Conservation (phyloP, 2,888 invertebrate genomes). For the Mechanitis mazaeus region DNA sequence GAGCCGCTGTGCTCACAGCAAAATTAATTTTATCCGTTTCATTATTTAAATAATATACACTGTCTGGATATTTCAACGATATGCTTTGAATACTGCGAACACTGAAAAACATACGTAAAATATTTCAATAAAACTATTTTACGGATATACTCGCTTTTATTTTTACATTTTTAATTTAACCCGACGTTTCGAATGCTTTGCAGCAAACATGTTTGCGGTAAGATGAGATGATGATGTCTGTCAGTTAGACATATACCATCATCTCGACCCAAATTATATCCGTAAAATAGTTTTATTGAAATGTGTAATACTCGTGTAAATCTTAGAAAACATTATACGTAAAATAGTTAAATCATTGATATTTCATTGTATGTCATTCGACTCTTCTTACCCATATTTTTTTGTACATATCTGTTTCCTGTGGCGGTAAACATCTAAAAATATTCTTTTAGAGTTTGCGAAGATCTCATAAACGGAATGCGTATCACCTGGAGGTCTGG, state of each 20-base stretch:
- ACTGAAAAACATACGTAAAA: slow-evolving; percentile 35
- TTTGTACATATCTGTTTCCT: slow-evolving; percentile 32
- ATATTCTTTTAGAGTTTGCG: slow-evolving; percentile 39
- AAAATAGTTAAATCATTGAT: not conserved
- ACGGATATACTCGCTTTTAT: too few species aligned
- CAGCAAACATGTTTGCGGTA: too few species aligned
- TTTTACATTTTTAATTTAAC: too few species aligned
- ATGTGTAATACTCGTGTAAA: not conserved
- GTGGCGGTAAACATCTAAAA: slow-evolving; percentile 51
- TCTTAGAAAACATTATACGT: not conserved
- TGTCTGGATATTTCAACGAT: slow-evolving; percentile 43
- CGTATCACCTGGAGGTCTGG: slow-evolving; percentile 41
- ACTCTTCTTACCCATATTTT: slow-evolving; percentile 35
- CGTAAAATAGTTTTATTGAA: too few species aligned
- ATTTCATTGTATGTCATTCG: not conserved
- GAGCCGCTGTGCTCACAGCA: slow-evolving; percentile 49
- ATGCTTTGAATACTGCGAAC: slow-evolving; percentile 49
- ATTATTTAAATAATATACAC: slow-evolving; percentile 43
- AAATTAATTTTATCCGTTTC: slow-evolving; percentile 42
- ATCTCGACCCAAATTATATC: too few species aligned
- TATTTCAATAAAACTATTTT: too few species aligned
- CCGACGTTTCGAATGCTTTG: too few species aligned
- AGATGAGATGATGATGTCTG: too few species aligned
- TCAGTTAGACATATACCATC: too few species aligned
- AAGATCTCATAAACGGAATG: slow-evolving; percentile 44